A percentile compares a stretch with the other conserved stretches of the same genome.
Evolutionary conservation across 1,140 invertebrate species (phyloP).

Genomic region (Melanaphis sacchari): DNA sequence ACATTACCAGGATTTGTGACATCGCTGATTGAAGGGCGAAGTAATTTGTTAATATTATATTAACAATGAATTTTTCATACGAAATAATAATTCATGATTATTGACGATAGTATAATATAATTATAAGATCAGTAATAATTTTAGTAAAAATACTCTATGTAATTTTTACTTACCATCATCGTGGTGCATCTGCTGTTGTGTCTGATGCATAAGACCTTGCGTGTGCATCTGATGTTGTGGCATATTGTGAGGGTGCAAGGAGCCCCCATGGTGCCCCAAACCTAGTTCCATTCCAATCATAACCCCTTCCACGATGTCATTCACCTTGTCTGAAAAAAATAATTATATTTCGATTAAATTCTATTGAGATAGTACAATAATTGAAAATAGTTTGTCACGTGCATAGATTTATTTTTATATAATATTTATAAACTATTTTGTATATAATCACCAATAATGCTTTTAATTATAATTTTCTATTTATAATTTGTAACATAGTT

Average conservation of each 20-base stretch:
- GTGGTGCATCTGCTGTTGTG: conserved; percentile 50
- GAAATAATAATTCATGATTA: not conserved
- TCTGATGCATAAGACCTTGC: conserved; percentile 49
- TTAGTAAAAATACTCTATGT: not conserved
- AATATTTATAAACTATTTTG: not conserved
- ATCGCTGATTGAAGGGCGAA: not conserved
- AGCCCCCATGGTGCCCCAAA: conserved; percentile 55
- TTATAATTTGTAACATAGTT: not conserved
- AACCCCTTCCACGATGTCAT: conserved; percentile 43
- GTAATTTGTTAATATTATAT: not conserved
- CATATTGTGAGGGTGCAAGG: conserved; percentile 54
- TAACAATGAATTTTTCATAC: not conserved
- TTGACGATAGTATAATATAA: not conserved
- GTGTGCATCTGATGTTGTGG: conserved; percentile 55
- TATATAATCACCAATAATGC: not conserved
- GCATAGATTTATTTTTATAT: not conserved
- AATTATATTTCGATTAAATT: not conserved
- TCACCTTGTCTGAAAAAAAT: conserved; percentile 45
- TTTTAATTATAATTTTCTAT: not conserved
- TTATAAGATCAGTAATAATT: too few relatives aligned
- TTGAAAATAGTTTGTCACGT: not conserved
- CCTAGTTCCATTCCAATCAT: conserved; percentile 54
- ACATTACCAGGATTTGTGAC: not conserved
- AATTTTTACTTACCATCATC: conserved; percentile 44
- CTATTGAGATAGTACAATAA: not conserved